These are phyloP conservation scores for Lepidotrigona ventralis DNA, from an alignment of 1,140 invertebrate genomes.

Conservation along the genomic window DNA sequence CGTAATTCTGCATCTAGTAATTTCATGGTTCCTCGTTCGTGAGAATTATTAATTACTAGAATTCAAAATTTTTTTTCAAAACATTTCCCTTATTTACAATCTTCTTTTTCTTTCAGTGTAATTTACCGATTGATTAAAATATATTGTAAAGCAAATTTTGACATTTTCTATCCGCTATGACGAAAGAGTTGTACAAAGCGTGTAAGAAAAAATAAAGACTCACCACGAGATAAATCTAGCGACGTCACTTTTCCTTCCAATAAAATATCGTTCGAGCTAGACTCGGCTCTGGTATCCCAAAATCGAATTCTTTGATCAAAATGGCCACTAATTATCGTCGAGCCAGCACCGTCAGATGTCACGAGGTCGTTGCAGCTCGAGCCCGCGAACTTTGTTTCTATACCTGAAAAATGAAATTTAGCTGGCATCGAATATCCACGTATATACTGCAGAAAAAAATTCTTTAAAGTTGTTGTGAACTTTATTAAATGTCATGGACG, in stretches of 20 bases:
- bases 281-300: conserved; percentile 95
- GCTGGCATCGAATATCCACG: not conserved
- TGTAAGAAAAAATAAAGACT: conserved; percentile 56
- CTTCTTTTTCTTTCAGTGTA: not conserved
- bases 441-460: not conserved
- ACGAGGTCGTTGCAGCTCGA: conserved; percentile 98
- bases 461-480: not conserved
- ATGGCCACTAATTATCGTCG: conserved; percentile 97
- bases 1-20: no score
- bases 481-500: not conserved
- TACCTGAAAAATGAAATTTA: conserved; percentile 82
- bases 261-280: conserved; percentile 90
- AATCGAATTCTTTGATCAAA: conserved; percentile 98
- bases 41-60: not conserved
- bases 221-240: conserved; percentile 94
- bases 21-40: not conserved
- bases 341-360: conserved; percentile 91
- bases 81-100: not conserved
- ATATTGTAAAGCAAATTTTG: no score
- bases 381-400: conserved; percentile 97
- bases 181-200: not conserved
- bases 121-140: not conserved
- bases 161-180: not conserved
- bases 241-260: conserved; percentile 97
- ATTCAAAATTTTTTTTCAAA: not conserved